phyloP scores from a whole-genome alignment of 2,888 invertebrate genomes.

The Pollenia griseotomentosa region DNA sequence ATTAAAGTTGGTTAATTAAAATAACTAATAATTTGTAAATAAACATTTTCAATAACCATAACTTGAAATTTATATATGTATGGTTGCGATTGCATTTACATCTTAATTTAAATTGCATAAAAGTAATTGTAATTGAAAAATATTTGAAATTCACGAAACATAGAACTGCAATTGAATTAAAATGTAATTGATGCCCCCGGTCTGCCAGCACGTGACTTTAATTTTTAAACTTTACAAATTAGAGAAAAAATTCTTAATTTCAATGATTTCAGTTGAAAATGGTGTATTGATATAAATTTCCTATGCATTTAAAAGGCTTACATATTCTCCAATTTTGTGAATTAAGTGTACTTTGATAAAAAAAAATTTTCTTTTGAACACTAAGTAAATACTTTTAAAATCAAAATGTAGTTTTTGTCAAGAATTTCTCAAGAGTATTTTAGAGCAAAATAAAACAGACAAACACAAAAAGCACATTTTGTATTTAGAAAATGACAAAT shows the following conservation, averaged over 20 bases:
- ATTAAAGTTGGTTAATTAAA: too few species aligned
- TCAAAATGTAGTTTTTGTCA: constrained; percentile 34
- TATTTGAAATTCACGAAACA: too few species aligned
- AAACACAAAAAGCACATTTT: constrained; percentile 30
- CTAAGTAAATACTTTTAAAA: not conserved
- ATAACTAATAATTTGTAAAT: too few species aligned
- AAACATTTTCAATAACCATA: too few species aligned
- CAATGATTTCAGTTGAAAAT: constrained; percentile 6
- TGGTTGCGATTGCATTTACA: too few species aligned
- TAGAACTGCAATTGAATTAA: too few species aligned
- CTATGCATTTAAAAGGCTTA: not conserved
- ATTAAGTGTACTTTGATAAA: not conserved
- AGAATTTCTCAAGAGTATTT: constrained; percentile 30
- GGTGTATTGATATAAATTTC: not conserved
- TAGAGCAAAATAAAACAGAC: not conserved
- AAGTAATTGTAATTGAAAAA: too few species aligned
- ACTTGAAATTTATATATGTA: too few species aligned
- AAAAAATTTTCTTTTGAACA: not conserved
- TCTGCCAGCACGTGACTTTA: too few species aligned
- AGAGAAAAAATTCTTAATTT: not conserved
- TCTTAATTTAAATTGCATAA: too few species aligned
- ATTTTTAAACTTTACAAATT: not conserved
- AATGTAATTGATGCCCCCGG: too few species aligned
- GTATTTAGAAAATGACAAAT: constrained; percentile 24
- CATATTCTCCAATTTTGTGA: not conserved